Evolutionary conservation across 2,888 invertebrate genomes (phyloP), one percentile per base, ranked within the genome.

Genomic region (Blastobasis adustella): DNA sequence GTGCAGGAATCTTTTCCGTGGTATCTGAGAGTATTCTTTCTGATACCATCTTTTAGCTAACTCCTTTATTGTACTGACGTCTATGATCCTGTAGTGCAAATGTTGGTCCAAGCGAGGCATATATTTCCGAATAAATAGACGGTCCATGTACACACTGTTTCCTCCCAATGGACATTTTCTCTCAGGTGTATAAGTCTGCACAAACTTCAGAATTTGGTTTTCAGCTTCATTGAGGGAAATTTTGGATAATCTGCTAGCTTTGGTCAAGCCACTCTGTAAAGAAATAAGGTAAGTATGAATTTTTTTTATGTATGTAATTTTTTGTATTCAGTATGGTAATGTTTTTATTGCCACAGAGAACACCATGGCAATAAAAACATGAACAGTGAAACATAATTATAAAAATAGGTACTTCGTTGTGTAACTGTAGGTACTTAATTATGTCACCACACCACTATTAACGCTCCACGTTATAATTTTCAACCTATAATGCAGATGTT

Each of bases 31-130:
- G 62, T 79, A 91, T 7, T 92, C 73, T 10, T 89, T 82, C 4
- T 91, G 91, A 76, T 93, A 92, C 98, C 98, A 98, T 10, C 95
- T 79, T 59, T 90, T 90, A 8, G 90, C 91, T 50, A 98, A 74
- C 79, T 98, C 98, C 75, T 98, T 98, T 10, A 99, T 81, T 0
- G 95, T 92, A 41, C 95, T 96, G 3, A 98, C 97, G 88, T 99
- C 99, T 57, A 99, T 92, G 46, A 96, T 93, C 64, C 98, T 91
- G 78, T 98, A 98, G 74, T 98, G 97, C 59, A 98, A 82, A 73
- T 96, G 95, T 1, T 91, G 72, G 69, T 94, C 75, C 5, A 98
- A 80, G 45, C 62, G 85, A 0, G 97, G 97, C 95, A 98, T 96
- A 70, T 94, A 92, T 79, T 94, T 94, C 8, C 78, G 71, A 37